Conservation (phyloP, 2,888 invertebrate genomes). For the Drosophila prolongata region DNA sequence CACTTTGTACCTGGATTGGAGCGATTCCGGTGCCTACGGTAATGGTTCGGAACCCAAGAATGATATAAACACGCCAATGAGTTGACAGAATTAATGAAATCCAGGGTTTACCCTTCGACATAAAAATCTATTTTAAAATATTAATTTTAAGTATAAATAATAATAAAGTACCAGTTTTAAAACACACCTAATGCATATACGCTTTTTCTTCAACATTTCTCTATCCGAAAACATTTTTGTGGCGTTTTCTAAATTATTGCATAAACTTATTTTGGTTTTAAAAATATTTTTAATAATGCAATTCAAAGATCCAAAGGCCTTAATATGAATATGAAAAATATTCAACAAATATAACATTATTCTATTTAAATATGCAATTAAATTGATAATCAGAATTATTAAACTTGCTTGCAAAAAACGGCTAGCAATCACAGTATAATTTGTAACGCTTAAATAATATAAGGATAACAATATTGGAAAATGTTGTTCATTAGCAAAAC, state of each 20-base stretch:
- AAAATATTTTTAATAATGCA: too few species aligned
- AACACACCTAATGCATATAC: too few species aligned
- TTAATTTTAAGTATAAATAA: too few species aligned
- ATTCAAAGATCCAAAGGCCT: too few species aligned
- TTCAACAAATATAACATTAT: too few species aligned
- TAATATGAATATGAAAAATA: too few species aligned
- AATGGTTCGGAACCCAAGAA: slow-evolving; percentile 37
- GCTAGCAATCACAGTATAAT: background rate
- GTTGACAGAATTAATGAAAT: background rate
- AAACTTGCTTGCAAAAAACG: background rate
- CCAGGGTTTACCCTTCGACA: background rate
- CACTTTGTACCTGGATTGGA: slow-evolving; percentile 38
- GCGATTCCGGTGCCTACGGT: slow-evolving; percentile 13
- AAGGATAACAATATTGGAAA: background rate
- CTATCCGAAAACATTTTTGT: too few species aligned
- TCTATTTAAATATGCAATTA: background rate
- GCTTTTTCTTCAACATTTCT: too few species aligned
- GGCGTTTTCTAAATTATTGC: too few species aligned
- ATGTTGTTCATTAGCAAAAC: background rate
- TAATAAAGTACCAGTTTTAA: too few species aligned
- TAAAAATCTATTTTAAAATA: too few species aligned
- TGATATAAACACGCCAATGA: slow-evolving; percentile 16
- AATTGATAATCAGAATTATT: background rate
- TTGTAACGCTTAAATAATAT: background rate
- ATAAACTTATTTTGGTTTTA: too few species aligned